phyloP scores from a whole-genome alignment of 2,888 invertebrate genomes.

The Ferrisia virgata region DNA sequence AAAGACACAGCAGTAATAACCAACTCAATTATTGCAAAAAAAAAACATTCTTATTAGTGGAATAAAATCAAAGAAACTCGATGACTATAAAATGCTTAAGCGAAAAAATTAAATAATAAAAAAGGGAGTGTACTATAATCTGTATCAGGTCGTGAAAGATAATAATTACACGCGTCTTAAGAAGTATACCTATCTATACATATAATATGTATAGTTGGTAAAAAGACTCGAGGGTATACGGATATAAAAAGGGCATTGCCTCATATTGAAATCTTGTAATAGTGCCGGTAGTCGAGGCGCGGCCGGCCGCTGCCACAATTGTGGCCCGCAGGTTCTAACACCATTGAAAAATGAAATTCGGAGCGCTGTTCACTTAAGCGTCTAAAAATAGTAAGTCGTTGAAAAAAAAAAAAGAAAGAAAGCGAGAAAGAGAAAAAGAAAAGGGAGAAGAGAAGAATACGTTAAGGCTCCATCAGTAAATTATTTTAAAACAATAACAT shows the following conservation, averaged over 20 bases:
- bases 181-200: no score
- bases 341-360: constrained; percentile 23
- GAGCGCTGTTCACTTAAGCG: not conserved
- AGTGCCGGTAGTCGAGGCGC: constrained; percentile 24
- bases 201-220: not conserved
- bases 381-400: constrained; percentile 6
- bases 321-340: constrained; percentile 17
- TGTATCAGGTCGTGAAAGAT: constrained; percentile 42
- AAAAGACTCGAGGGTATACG: constrained; percentile 20
- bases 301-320: not conserved
- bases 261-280: not conserved
- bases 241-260: constrained; percentile 21
- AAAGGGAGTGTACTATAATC: constrained; percentile 37
- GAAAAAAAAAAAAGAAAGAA: not conserved
- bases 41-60: constrained; percentile 19
- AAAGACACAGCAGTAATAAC: not conserved
- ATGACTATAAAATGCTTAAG: constrained; percentile 30
- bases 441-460: no score
- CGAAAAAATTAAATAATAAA: constrained; percentile 35
- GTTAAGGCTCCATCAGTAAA: not conserved
- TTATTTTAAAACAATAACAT: constrained; percentile 17
- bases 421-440: no score
- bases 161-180: constrained; percentile 37
- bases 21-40: not conserved
- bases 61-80: constrained; percentile 11